Evolutionary conservation across 2,797 vertebrate species (phyloP), one percentile per base, ranked within the genome.

Genomic region (Sandelia bainsii): DNA sequence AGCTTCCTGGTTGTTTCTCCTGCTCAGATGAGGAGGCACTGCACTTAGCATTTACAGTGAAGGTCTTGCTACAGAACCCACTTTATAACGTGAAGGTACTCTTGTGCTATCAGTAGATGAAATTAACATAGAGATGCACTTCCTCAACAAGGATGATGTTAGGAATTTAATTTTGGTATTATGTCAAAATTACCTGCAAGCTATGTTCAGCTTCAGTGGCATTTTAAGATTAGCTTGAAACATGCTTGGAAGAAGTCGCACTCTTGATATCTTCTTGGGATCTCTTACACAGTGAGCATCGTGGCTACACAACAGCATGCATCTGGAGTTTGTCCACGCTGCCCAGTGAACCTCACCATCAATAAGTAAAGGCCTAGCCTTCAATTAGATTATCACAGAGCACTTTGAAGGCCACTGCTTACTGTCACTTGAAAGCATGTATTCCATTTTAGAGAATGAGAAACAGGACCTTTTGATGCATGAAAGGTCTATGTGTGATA

Each of bases 281-380:
- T 57, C 17, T 61, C 53, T 49, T 19, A 25, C 48, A 22, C 7
- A 20, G 51, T 14, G 51, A 25, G 34, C 19, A 16, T 17, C n/a
- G 37, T 7, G 52, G 22, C 25, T 12, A 13, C 32, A 29, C 48
- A 37, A 4, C 51, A 44, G 45, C 42, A 25, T 17, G 46, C 46
- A 58, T 54, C 46, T 44, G 32, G 42, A 51, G 59, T 22, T 62
- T 51, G 16, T 45, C 54, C 59, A 2, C 6, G 17, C 61, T 34
- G 27, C 59, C 20, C 19, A 2, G n/a, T 34, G 62, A 53, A 61
- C 64, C 74, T 75, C 60, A 22, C 5, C 86, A 90, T 92, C 75
- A 89, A 76, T 86, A 85, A 89, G 69, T 88, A 84, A 90, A 87
- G 62, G 52, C 48, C 48, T 44, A n/a, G 56, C 75, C 80, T 20